These are phyloP conservation scores for Nesidiocoris tenuis DNA, from an alignment of 2,888 invertebrate species.

Conservation along the genomic window DNA sequence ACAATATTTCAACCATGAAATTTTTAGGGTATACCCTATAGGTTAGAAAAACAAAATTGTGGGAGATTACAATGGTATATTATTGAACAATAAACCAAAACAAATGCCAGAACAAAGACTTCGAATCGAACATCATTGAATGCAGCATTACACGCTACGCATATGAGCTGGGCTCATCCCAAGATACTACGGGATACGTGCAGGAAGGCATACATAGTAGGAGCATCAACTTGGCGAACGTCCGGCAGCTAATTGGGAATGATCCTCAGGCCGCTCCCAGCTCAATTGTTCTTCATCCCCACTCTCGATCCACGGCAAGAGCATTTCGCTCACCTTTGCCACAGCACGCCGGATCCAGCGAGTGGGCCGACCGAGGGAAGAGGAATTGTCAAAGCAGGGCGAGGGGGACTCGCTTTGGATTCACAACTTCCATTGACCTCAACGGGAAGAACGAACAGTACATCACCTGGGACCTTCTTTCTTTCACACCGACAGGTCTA, in stretches of 20 bases:
- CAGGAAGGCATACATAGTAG: not conserved
- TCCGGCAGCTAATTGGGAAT: conserved; percentile 24
- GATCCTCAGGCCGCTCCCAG: conserved; percentile 15
- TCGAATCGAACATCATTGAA: too few species aligned
- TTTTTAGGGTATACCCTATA: too few species aligned
- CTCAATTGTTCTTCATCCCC: conserved; percentile 19
- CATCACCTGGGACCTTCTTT: not conserved
- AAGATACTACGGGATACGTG: too few species aligned
- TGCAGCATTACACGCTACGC: too few species aligned
- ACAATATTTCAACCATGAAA: too few species aligned
- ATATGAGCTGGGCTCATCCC: too few species aligned
- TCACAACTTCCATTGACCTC: conserved; percentile 6
- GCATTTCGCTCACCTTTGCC: not conserved
- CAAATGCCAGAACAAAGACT: too few species aligned
- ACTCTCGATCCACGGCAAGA: not conserved
- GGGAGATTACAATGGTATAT: too few species aligned
- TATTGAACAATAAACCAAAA: too few species aligned
- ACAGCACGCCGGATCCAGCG: not conserved
- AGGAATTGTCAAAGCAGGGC: not conserved
- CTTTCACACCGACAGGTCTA: not conserved
- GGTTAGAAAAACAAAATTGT: too few species aligned
- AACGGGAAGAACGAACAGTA: not conserved
- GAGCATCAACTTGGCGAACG: conserved; percentile 6
- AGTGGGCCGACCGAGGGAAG: not conserved
- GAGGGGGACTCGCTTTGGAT: not conserved